phyloP scores from a whole-genome alignment of 37 sponge, comb jelly and placozoan genomes.

The Eunapius fragilis region DNA sequence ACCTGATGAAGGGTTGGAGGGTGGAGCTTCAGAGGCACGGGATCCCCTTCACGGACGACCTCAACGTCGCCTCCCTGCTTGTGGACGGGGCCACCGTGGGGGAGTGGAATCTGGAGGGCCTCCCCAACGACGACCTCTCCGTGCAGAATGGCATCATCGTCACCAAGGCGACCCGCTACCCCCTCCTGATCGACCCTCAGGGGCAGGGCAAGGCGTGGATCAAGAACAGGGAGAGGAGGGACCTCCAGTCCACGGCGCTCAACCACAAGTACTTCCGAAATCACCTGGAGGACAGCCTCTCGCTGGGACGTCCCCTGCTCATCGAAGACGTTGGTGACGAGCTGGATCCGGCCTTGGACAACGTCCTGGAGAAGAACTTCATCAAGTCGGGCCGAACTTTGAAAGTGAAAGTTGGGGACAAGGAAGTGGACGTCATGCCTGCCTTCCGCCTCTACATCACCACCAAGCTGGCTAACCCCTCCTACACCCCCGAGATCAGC shows the following conservation, averaged over 20 bases:
- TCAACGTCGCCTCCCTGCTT: constrained; percentile 87
- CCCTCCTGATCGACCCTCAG: constrained; percentile 97
- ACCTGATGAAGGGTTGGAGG: constrained; percentile 88
- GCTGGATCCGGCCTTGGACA: constrained; percentile 98
- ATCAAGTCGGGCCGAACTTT: constrained; percentile 90
- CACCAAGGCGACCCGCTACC: constrained; percentile 95
- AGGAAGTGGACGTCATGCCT: constrained; percentile 97
- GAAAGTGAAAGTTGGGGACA: constrained; percentile 97
- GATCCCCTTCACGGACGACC: constrained; percentile 86
- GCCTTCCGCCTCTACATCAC: constrained; percentile 96
- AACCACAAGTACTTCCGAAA: constrained; percentile 98
- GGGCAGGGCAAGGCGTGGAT: constrained; percentile 99
- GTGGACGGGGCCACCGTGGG: constrained; percentile 88
- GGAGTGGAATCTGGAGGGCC: constrained; percentile 98
- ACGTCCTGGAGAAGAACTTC: constrained; percentile 99
- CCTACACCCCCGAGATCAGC: constrained; percentile 97
- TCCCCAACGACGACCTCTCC: constrained; percentile 98
- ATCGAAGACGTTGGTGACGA: constrained; percentile 97
- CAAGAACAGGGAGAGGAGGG: constrained; percentile 76
- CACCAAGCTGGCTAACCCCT: constrained; percentile 96
- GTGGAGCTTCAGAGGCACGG: constrained; percentile 70
- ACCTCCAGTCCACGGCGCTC: constrained; percentile 86
- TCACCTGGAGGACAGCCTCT: constrained; percentile 95
- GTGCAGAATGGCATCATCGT: constrained; percentile 98
- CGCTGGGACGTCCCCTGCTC: constrained; percentile 90